A percentile compares a stretch with the other conserved stretches of the same genome.
phyloP scores from a whole-genome alignment of 2,888 invertebrate genomes.

The Embidobia sp. region DNA sequence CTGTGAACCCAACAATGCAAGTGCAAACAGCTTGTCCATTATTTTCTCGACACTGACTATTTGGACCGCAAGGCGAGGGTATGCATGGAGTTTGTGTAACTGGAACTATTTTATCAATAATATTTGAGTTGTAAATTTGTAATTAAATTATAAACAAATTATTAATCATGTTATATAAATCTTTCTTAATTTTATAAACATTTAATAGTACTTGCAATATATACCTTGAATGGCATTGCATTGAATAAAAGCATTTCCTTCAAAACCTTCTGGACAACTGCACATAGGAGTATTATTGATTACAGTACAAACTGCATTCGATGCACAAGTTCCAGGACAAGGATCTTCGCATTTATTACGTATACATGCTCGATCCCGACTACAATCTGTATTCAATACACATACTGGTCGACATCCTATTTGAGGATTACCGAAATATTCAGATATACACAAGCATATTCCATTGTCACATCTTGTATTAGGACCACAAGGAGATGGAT shows the following conservation, averaged over 20 bases:
- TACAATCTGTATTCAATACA: slow-evolving; percentile 92
- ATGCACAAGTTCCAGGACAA: slow-evolving; percentile 86
- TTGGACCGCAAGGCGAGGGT: slow-evolving; percentile 85
- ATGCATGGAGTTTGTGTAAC: slow-evolving; percentile 81
- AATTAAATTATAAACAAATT: too few relatives aligned
- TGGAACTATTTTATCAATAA: slow-evolving; percentile 22
- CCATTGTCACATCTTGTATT: slow-evolving; percentile 90
- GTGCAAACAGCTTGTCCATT: slow-evolving; percentile 90
- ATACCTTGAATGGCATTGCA: slow-evolving; percentile 79
- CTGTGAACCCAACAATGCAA: slow-evolving; percentile 88
- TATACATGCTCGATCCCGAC: slow-evolving; percentile 89
- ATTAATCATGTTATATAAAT: background rate
- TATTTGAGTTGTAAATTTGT: too few relatives aligned
- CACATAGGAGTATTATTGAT: slow-evolving; percentile 94
- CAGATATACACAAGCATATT: slow-evolving; percentile 91
- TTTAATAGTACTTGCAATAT: background rate
- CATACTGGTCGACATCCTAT: slow-evolving; percentile 94
- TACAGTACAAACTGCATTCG: slow-evolving; percentile 84
- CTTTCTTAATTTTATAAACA: background rate
- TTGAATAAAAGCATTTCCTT: slow-evolving; percentile 82
- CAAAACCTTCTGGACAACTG: slow-evolving; percentile 83
- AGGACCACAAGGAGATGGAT: slow-evolving; percentile 93
- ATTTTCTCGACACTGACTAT: slow-evolving; percentile 78
- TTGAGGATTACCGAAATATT: slow-evolving; percentile 92
- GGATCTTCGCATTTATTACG: slow-evolving; percentile 93